phyloP scores from a whole-genome alignment of 2,888 invertebrate species.

The Epistrophe grossulariae region DNA sequence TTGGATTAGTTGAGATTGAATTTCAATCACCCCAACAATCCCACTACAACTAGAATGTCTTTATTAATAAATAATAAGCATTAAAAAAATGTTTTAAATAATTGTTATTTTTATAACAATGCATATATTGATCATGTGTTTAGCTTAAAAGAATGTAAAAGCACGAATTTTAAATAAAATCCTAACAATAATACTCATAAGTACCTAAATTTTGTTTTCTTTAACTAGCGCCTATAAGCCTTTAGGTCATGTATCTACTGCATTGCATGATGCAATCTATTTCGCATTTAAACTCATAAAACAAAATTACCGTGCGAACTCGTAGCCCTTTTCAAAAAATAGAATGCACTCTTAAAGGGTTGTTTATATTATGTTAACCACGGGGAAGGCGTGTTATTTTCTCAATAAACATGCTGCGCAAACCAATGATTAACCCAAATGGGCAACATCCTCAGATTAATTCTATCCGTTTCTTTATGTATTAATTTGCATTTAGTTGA shows the following conservation, averaged over 20 bases:
- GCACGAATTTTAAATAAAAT: too few species aligned
- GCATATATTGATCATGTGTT: too few species aligned
- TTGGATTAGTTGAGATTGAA: too few species aligned
- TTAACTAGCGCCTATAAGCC: too few species aligned
- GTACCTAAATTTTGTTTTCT: too few species aligned
- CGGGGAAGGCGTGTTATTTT: conserved; percentile 32
- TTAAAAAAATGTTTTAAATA: too few species aligned
- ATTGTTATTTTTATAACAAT: too few species aligned
- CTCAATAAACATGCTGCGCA: conserved; percentile 48
- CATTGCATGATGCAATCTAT: neutral
- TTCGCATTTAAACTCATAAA: conserved; percentile 20
- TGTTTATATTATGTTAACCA: conserved; percentile 17
- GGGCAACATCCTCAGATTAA: conserved; percentile 71
- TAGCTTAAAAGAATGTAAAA: too few species aligned
- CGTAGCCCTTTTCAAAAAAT: conserved; percentile 50
- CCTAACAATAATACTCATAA: too few species aligned
- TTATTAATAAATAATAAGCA: too few species aligned
- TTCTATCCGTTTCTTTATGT: conserved; percentile 28
- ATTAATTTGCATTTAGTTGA: conserved; percentile 13
- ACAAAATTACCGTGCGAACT: conserved; percentile 64
- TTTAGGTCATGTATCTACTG: neutral
- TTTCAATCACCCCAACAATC: too few species aligned
- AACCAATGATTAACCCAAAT: conserved; percentile 63
- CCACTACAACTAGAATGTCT: too few species aligned
- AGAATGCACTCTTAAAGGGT: conserved; percentile 43